Evolutionary conservation across 1,140 invertebrate genomes (phyloP).

Genomic region (Drosophila elegans): DNA sequence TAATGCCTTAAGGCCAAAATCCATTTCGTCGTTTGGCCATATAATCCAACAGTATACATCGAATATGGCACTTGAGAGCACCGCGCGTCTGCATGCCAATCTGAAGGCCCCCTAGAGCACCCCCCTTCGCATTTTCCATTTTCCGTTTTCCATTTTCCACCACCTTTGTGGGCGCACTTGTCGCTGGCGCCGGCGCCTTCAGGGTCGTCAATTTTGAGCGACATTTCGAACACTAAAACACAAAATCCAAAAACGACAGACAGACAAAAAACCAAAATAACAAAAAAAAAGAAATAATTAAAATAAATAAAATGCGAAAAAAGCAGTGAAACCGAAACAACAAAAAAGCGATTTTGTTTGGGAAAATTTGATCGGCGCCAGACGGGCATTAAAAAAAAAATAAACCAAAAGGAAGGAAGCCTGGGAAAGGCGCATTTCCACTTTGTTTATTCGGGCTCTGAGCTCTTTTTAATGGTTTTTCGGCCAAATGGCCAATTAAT

Average conservation of each 20-base stretch:
- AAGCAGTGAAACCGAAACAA: slow-evolving; percentile 9
- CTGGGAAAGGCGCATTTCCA: slow-evolving; percentile 52
- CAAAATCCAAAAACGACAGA: slow-evolving; percentile 3
- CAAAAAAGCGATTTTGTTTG: slow-evolving; percentile 32
- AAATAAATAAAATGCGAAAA: slow-evolving; percentile 2
- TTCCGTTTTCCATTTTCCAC: slow-evolving; percentile 2
- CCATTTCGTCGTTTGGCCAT: slow-evolving; percentile 34
- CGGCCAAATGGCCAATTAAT: slow-evolving; percentile 50
- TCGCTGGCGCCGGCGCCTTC: slow-evolving; percentile 62
- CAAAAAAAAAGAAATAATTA: slow-evolving; percentile 8
- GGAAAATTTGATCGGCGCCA: slow-evolving; percentile 63
- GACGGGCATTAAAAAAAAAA: slow-evolving; percentile 63
- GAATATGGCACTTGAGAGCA: slow-evolving; percentile 39
- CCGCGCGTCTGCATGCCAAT: slow-evolving; percentile 19
- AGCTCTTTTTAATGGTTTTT: slow-evolving; percentile 50
- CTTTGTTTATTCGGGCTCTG: slow-evolving; percentile 57
- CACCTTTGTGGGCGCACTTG: slow-evolving; percentile 39
- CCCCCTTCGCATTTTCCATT: not conserved
- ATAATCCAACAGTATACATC: slow-evolving; percentile 28
- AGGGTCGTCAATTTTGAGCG: slow-evolving; percentile 66
- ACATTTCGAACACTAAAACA: slow-evolving; percentile 50
- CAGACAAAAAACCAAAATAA: not conserved
- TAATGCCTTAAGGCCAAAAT: slow-evolving; percentile 44
- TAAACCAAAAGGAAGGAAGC: slow-evolving; percentile 16
- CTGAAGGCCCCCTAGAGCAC: not conserved